Conservation (phyloP, 2,113 vertebrate genomes). For the Aegotheles bennettii region DNA sequence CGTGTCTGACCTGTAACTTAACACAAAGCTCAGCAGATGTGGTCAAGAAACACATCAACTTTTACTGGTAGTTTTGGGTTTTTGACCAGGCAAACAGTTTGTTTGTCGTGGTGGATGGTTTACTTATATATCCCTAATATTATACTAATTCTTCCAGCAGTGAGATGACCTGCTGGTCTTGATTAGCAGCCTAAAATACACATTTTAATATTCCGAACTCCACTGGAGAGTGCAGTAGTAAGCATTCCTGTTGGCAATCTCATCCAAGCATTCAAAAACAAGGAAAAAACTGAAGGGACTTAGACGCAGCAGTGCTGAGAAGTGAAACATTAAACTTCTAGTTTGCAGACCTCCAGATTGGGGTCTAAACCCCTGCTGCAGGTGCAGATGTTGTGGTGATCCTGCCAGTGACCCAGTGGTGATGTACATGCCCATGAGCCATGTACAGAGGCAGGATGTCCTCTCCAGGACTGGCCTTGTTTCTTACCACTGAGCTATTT, state of each 20-base stretch:
- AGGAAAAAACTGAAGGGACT: not conserved
- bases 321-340: not conserved
- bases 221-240: not conserved
- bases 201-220: not conserved
- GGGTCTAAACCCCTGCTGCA: not conserved
- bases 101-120: not conserved
- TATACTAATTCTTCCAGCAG: not conserved
- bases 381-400: not conserved
- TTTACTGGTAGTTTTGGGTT: not conserved
- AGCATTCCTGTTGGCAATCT: not conserved
- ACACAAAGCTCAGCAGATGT: not conserved
- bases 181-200: not conserved
- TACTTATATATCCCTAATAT: not conserved
- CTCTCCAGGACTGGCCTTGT: too few species aligned
- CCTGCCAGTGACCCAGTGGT: too few species aligned
- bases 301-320: not conserved
- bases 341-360: fast-evolving
- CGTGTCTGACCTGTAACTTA: not conserved
- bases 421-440: fast-evolving
- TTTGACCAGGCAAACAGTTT: not conserved
- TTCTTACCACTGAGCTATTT: not conserved
- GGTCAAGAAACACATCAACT: not conserved
- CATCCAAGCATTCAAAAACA: not conserved
- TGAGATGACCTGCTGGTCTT: not conserved
- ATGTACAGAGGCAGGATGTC: fast-evolving